phyloP scores from a whole-genome alignment of 2,888 invertebrate genomes.

The Caenorhabditis doughertyi region DNA sequence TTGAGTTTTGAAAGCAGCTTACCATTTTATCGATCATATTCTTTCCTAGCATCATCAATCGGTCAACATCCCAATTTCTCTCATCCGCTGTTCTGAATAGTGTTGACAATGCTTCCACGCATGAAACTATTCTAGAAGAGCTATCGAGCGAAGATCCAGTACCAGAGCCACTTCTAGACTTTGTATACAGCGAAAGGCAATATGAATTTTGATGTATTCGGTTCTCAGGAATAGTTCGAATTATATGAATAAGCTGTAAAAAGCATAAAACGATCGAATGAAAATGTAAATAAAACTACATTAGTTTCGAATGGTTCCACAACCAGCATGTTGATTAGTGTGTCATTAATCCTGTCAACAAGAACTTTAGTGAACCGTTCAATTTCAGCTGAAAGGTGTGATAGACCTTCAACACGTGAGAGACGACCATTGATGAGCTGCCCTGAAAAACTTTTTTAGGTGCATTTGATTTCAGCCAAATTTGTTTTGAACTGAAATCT shows the following conservation, averaged over 20 bases:
- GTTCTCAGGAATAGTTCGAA: slow-evolving; percentile 67
- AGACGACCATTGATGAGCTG: slow-evolving; percentile 75
- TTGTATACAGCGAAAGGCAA: slow-evolving; percentile 55
- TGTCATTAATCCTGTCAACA: slow-evolving; percentile 72
- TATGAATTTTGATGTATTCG: slow-evolving; percentile 66
- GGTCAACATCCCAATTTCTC: slow-evolving; percentile 63
- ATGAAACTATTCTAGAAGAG: slow-evolving; percentile 27
- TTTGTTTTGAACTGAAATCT: neutral
- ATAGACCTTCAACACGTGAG: slow-evolving; percentile 75
- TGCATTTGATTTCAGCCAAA: neutral
- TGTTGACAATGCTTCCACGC: slow-evolving; percentile 67
- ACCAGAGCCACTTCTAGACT: slow-evolving; percentile 29
- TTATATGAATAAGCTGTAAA: slow-evolving; percentile 70
- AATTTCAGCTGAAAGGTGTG: slow-evolving; percentile 71
- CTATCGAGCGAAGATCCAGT: slow-evolving; percentile 17
- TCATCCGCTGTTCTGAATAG: slow-evolving; percentile 54
- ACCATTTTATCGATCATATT: slow-evolving; percentile 74
- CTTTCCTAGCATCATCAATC: slow-evolving; percentile 65
- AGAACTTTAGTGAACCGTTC: slow-evolving; percentile 61
- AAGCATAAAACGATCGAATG: neutral
- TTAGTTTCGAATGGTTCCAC: slow-evolving; percentile 80
- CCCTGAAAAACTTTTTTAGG: slow-evolving; percentile 57
- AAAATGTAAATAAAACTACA: slow-evolving; percentile 47
- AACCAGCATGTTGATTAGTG: slow-evolving; percentile 74
- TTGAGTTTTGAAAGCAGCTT: neutral